Evolutionary conservation across 1,140 invertebrate species (phyloP).

Genomic region (Saxidomus purpurata): DNA sequence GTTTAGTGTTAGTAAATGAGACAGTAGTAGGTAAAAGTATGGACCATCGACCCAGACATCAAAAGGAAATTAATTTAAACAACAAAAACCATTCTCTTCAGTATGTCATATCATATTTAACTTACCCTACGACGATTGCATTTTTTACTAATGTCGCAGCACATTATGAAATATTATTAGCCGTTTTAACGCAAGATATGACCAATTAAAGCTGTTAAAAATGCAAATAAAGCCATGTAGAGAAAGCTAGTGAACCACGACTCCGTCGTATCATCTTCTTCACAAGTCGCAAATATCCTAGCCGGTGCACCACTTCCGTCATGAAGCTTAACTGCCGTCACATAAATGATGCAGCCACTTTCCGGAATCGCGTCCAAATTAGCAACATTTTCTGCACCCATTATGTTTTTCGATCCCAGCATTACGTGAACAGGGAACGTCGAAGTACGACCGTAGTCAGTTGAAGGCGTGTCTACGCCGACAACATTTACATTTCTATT

Average conservation of each 20-base stretch:
- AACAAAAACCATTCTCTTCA: no score
- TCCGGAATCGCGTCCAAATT: slow-evolving; percentile 71
- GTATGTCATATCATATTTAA: no score
- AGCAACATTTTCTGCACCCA: slow-evolving; percentile 74
- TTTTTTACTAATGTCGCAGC: no score
- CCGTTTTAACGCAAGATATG: no score
- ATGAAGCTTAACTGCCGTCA: slow-evolving; percentile 67
- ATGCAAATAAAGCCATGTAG: neutral
- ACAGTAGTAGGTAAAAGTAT: no score
- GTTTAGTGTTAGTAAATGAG: no score
- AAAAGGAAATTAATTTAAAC: no score
- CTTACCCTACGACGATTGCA: no score
- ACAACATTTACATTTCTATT: slow-evolving; percentile 71
- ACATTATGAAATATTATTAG: no score
- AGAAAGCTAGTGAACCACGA: no score
- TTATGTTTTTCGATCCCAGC: slow-evolving; percentile 67
- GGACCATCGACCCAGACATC: no score
- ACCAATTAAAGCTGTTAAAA: no score
- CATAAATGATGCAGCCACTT: slow-evolving; percentile 70
- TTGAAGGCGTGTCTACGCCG: slow-evolving; percentile 75
- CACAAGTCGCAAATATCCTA: slow-evolving; percentile 69
- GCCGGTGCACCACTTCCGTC: slow-evolving; percentile 78
- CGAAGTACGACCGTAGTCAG: slow-evolving; percentile 76
- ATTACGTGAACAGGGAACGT: slow-evolving; percentile 75
- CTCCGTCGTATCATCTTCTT: neutral